Conservation (phyloP, 2,888 invertebrate genomes). For the Tachina fera region DNA sequence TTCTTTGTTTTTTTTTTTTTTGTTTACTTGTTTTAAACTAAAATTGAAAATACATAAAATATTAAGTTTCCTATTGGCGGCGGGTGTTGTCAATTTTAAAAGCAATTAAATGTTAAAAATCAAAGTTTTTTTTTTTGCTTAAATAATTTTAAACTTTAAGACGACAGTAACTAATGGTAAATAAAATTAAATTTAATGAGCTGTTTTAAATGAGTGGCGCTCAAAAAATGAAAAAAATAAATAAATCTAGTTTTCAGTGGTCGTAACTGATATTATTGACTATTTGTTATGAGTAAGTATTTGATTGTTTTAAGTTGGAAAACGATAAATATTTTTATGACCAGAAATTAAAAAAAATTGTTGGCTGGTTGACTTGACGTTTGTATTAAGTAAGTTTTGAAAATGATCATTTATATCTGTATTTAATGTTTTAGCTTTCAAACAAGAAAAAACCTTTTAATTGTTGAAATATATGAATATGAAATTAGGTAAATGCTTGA, state of each 20-base stretch:
- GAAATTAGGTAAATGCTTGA: not conserved
- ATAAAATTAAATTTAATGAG: slow-evolving; percentile 71
- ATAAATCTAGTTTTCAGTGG: slow-evolving; percentile 36
- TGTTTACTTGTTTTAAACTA: not conserved
- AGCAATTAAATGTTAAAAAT: slow-evolving; percentile 66
- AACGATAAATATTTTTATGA: slow-evolving; percentile 28
- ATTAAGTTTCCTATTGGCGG: slow-evolving; percentile 63
- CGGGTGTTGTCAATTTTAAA: slow-evolving; percentile 71
- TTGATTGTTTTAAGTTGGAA: not conserved
- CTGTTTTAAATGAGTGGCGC: slow-evolving; percentile 54
- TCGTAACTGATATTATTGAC: slow-evolving; percentile 19
- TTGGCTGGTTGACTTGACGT: not conserved
- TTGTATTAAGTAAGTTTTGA: not conserved
- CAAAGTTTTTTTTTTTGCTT: slow-evolving; percentile 3
- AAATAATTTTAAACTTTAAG: slow-evolving; percentile 26
- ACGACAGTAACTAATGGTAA: slow-evolving; percentile 66
- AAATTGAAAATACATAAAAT: slow-evolving; percentile 21
- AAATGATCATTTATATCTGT: not conserved
- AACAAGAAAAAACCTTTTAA: not conserved
- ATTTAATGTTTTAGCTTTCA: not conserved
- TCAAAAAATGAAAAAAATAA: not conserved
- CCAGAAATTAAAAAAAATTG: not conserved
- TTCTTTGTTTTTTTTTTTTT: not conserved
- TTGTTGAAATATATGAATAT: not conserved
- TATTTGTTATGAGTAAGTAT: not conserved